Base-by-base conservation (phyloP, 2,888 invertebrate genomes). In the Lottia gigantea region DNA sequence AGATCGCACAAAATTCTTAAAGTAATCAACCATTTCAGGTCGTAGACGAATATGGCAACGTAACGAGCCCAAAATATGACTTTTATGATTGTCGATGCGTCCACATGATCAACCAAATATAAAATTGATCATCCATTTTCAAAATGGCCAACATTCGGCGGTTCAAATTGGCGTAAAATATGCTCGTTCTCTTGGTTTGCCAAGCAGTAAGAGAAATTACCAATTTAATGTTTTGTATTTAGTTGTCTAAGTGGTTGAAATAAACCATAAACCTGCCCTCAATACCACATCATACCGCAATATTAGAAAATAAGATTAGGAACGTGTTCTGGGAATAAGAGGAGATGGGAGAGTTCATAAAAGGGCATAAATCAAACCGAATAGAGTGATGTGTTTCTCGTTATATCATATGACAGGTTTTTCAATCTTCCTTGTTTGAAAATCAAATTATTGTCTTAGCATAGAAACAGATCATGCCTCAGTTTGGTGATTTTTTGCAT, bases 181-280 rank as follows among this genome's bases (percentile, higher is more conserved):
- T 55, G 19, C 19, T 23, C 55, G 55, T 55, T 55, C 55, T 23
- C 19, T 55, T 55, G 55, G 55, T 23, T 14, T 23, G 23, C 14
- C 55, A 23, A 19, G 23, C 55, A 40, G 55, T 55, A 23, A 55
- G 19, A 23, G 19, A 55, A 55, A 55, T 55, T 55, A 55, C 23
- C 55, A 55, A 55, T 55, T 55, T 55, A 55, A 23, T 55, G 55
- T 55, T 55, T 55, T 55, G 23, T 23, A 23, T 55, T 55, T 55
- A 55, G 55, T 23, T 55, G 55, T 55, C 55, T 55, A 55, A 55
- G 55, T 55, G 55, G 55, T 55, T 55, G 55, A 55, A 55, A 55
- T 55, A 23, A 55, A 55, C 19, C 55, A 55, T 55, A 19, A 55
- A 55, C 23, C 55, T 23, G 14, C 19, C 23, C 23, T 16, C 23